Evolutionary conservation across 2,113 vertebrate genomes (phyloP), one percentile per base, ranked within the genome.

Genomic region (Phylloscopus trochilus): DNA sequence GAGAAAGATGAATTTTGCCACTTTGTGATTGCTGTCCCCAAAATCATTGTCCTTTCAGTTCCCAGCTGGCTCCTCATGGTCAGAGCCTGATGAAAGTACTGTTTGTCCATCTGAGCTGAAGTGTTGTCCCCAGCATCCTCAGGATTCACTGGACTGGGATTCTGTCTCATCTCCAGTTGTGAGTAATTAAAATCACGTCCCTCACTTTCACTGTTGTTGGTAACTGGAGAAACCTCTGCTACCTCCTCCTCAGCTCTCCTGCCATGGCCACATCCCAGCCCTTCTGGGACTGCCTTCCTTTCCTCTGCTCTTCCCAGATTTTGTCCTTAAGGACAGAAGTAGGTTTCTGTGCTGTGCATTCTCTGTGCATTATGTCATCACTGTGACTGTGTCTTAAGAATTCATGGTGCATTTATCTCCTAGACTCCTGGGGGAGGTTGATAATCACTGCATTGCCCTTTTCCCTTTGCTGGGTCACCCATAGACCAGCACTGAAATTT

Each of bases 391-490:
- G 46, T 60, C 51, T 53, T 33, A 37, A 37, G 56, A 62, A 69
- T 43, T 73, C 67, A 12, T 0, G 1, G 37, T 49, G 26, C 10
- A 7, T 41, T 78, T 75, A 31, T 77, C 77, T 83, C 28, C 33
- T 39, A 18, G 66, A 22, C 39, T 52, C 47, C 12, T 52, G 39
- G 5, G 11, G 46, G 43, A 84, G 8, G 27, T 10, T 68, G 62
- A 60, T 55, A 60, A 68, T 76, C 3, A 1, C 27, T 44, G 47
- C 2, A 1, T 37, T 82, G 69, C 58, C 21, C 53, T 91, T 84
- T 89, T 63, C 35, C 69, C 24, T 77, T 77, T 1, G 0, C 18
- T 30, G 59, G 21, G 7, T 72, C 0, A 0, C 23, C 6, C 14
- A 83, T 52, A 56, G 26, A 13, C 6, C 72, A 66, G 63, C 18